Evolutionary conservation across 2,797 vertebrate genomes (phyloP).

Genomic region (Etheostoma nigrum): DNA sequence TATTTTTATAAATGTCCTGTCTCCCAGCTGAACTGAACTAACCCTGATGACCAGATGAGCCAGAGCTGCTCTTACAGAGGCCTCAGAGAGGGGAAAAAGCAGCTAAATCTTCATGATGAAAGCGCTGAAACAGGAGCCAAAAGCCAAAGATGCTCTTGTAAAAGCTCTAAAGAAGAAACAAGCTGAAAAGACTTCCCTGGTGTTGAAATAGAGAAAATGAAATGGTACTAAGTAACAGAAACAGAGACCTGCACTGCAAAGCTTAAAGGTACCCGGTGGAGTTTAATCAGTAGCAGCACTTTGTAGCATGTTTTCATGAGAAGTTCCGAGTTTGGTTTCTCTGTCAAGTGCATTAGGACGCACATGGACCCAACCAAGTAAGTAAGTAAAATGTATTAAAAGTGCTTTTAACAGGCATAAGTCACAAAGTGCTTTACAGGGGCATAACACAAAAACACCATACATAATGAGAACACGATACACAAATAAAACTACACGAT

Average conservation of each 20-base stretch:
- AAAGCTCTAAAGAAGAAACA: background rate
- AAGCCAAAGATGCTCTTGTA: conserved; percentile 9
- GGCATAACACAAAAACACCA: too few species aligned
- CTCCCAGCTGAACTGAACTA: too few species aligned
- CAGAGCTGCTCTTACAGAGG: background rate
- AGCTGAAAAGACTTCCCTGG: background rate
- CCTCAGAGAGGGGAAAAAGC: conserved; percentile 1
- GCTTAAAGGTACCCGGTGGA: too few species aligned
- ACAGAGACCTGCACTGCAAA: background rate
- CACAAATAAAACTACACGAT: too few species aligned
- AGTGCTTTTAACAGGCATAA: too few species aligned
- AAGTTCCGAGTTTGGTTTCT: background rate
- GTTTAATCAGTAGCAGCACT: background rate
- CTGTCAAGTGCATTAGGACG: too few species aligned
- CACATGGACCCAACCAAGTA: too few species aligned
- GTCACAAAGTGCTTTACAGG: too few species aligned
- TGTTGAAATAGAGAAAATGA: background rate
- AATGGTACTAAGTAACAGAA: background rate
- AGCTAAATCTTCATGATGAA: conserved; percentile 6
- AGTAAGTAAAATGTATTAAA: too few species aligned
- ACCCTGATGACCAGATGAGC: background rate
- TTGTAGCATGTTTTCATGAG: background rate
- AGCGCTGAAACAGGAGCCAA: background rate
- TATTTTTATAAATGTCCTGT: too few species aligned
- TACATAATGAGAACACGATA: too few species aligned